These are phyloP conservation scores for Hedya salicella DNA, from an alignment of 2,888 invertebrate genomes.

Conservation along the genomic window DNA sequence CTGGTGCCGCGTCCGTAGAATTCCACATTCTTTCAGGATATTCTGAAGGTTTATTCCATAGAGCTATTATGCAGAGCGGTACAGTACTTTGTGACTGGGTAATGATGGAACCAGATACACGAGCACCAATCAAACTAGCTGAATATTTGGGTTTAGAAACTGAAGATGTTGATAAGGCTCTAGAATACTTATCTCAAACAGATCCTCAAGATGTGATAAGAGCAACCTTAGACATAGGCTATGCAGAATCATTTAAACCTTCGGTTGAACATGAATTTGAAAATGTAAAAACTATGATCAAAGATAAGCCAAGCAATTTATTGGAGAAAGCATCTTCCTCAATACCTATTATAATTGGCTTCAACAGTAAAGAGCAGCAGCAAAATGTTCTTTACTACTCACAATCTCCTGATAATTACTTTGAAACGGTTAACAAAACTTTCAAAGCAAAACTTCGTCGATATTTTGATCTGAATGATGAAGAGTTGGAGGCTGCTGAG, in stretches of 20 bases:
- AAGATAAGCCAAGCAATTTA: slow-evolving; percentile 23
- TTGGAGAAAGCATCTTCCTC: slow-evolving; percentile 8
- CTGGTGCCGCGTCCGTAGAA: slow-evolving; percentile 43
- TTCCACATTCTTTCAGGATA: slow-evolving; percentile 43
- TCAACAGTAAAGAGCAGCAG: slow-evolving; percentile 25
- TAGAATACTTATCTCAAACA: slow-evolving; percentile 36
- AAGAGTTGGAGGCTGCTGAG: slow-evolving; percentile 42
- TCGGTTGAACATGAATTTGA: slow-evolving; percentile 25
- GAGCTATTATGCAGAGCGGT: slow-evolving; percentile 49
- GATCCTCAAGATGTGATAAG: slow-evolving; percentile 28
- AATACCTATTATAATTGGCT: slow-evolving; percentile 31
- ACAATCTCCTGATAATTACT: slow-evolving; percentile 41
- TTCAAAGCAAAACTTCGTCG: slow-evolving; percentile 49
- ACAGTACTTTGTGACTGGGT: slow-evolving; percentile 42
- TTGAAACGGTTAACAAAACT: slow-evolving; percentile 46
- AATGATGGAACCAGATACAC: slow-evolving; percentile 41
- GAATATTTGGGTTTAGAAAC: slow-evolving; percentile 42
- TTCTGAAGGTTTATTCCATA: slow-evolving; percentile 43
- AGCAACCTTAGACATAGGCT: slow-evolving; percentile 27
- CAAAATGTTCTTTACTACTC: slow-evolving; percentile 29
- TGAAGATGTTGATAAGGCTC: slow-evolving; percentile 41
- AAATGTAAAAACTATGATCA: slow-evolving; percentile 28
- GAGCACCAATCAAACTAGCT: slow-evolving; percentile 44
- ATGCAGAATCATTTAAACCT: slow-evolving; percentile 26
- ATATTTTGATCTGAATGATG: slow-evolving; percentile 46